phyloP scores from a whole-genome alignment of 2,113 vertebrate genomes.

The Gorsachius goisagi region DNA sequence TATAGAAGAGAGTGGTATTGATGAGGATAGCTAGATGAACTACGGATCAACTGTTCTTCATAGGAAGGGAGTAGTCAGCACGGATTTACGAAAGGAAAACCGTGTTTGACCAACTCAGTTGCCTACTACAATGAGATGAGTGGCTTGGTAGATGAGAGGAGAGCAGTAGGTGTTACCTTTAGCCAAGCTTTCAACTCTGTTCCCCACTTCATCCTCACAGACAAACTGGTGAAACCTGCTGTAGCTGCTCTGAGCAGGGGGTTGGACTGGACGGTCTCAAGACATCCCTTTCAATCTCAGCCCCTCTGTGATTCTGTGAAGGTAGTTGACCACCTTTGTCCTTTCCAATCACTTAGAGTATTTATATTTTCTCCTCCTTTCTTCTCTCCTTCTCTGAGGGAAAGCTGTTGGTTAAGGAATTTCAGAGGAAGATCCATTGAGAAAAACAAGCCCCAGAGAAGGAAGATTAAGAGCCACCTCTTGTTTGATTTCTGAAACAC shows the following conservation, averaged over 20 bases:
- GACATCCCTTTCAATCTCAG: neutral
- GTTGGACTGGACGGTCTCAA: neutral
- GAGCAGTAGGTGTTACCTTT: neutral
- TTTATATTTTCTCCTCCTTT: neutral
- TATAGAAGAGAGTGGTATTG: neutral
- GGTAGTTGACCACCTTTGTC: neutral
- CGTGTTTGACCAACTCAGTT: rapidly evolving
- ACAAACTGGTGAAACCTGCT: neutral
- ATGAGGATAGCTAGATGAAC: neutral
- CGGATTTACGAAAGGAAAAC: neutral
- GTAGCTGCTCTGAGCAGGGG: neutral
- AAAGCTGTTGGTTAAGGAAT: neutral
- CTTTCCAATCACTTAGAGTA: neutral
- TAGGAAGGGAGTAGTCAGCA: neutral
- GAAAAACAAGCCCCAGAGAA: neutral
- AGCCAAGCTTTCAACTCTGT: neutral
- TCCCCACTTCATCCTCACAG: neutral
- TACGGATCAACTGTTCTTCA: neutral
- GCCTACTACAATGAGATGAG: neutral
- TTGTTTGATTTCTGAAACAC: neutral
- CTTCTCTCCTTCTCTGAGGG: neutral
- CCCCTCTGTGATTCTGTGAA: neutral
- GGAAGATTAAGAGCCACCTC: neutral
- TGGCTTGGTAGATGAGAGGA: neutral
- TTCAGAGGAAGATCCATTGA: neutral